Evolutionary conservation across 2,888 invertebrate species (phyloP).

Genomic region (Halocaridina rubra): DNA sequence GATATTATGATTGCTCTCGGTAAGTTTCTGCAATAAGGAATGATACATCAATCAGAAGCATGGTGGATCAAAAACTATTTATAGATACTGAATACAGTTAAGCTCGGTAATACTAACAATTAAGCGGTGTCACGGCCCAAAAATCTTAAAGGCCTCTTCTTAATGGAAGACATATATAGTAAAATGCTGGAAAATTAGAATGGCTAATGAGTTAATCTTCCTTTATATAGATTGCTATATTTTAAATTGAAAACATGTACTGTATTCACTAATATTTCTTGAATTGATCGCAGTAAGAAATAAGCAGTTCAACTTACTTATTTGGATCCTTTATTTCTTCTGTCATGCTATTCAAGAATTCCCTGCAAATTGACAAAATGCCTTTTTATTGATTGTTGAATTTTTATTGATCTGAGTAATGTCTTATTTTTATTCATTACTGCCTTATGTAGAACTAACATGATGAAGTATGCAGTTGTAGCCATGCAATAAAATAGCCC

Average conservation of each 20-base stretch:
- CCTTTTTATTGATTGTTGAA: not conserved
- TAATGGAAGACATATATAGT: no score
- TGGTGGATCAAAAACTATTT: no score
- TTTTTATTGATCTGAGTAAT: not conserved
- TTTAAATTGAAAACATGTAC: not conserved
- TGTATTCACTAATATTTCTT: not conserved
- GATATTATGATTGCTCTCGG: constrained; percentile 71
- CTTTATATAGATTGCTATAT: not conserved
- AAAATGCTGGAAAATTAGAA: constrained; percentile 57
- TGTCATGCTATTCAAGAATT: constrained; percentile 93
- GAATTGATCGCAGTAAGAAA: not conserved
- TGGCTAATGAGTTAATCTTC: not conserved
- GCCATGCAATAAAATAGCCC: not conserved
- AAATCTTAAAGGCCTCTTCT: no score
- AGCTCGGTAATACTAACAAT: no score
- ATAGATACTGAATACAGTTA: no score
- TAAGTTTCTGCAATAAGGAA: constrained; percentile 69
- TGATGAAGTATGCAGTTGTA: not conserved
- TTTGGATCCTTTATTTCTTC: constrained; percentile 93
- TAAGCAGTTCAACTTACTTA: constrained; percentile 72
- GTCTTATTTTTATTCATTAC: not conserved
- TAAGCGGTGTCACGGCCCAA: no score
- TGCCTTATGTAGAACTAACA: not conserved
- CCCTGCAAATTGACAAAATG: constrained; percentile 71
- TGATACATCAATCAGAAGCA: no score